Conservation (phyloP, 2,797 vertebrate species). For the Gallinago stenura region DNA sequence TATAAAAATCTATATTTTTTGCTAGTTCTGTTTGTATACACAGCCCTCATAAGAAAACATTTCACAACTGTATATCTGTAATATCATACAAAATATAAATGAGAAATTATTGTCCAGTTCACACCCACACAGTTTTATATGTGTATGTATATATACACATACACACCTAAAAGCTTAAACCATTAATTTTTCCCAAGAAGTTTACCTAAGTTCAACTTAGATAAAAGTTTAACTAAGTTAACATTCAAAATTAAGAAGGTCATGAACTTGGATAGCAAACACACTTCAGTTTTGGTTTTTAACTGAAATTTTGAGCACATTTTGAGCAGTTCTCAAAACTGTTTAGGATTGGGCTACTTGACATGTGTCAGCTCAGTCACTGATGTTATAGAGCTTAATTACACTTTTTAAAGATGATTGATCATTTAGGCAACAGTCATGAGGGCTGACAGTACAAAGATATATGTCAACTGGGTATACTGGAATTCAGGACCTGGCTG, state of each 20-base stretch:
- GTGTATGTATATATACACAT: accelerated
- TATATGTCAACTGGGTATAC: not conserved
- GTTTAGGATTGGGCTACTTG: not conserved
- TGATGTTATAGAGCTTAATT: not conserved
- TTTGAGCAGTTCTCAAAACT: not conserved
- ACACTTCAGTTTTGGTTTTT: not conserved
- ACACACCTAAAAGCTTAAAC: not conserved
- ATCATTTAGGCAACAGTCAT: not conserved
- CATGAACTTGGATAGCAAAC: not conserved
- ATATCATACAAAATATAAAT: not conserved
- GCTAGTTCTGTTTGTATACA: not conserved
- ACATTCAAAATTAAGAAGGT: not conserved
- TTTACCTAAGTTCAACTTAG: too few relatives aligned
- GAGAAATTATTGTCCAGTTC: not conserved
- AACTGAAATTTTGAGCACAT: not conserved
- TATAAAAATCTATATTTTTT: not conserved
- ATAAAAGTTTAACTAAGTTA: not conserved
- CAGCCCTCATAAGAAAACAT: not conserved
- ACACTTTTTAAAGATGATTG: not conserved
- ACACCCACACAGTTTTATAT: accelerated
- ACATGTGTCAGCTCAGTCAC: not conserved
- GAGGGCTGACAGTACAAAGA: not conserved
- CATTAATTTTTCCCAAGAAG: not conserved
- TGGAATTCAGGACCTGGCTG: not conserved
- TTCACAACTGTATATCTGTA: not conserved